Evolutionary conservation across 2,888 invertebrate species (phyloP).

Genomic region (Branchipolynoe longqiensis): DNA sequence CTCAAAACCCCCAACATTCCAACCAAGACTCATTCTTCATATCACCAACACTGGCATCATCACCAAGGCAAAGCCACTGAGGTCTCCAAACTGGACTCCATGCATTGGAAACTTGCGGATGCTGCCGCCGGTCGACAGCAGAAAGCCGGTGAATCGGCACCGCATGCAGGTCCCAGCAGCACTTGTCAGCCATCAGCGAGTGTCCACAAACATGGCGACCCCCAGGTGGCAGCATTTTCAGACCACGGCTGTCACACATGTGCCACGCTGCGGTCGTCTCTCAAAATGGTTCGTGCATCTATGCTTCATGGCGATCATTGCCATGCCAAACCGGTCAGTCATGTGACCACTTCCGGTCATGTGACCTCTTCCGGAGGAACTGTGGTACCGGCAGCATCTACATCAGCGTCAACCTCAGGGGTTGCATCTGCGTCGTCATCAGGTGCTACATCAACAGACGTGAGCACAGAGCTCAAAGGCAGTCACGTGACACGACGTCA

Average conservation of each 20-base stretch:
- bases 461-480: no score
- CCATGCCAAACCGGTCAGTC: background rate
- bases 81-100: no score
- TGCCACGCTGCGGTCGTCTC: background rate
- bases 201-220: background rate
- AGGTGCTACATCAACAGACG: no score
- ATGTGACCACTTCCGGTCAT: background rate
- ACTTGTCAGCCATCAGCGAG: background rate
- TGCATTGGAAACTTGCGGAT: no score
- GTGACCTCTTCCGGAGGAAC: background rate
- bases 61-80: background rate
- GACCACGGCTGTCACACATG: constrained; percentile 36
- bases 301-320: background rate
- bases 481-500: background rate
- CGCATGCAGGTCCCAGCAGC: background rate
- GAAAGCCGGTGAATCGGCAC: background rate
- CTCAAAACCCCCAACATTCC: constrained; percentile 24
- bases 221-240: background rate
- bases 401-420: no score
- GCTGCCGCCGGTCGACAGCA: background rate
- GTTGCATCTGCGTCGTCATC: no score
- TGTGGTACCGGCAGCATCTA: background rate
- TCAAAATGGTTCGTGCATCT: constrained; percentile 5
- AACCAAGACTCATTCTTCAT: background rate
- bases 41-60: no score